Base-by-base conservation (phyloP, 2,797 vertebrate species). In the Manis crassicaudata region DNA sequence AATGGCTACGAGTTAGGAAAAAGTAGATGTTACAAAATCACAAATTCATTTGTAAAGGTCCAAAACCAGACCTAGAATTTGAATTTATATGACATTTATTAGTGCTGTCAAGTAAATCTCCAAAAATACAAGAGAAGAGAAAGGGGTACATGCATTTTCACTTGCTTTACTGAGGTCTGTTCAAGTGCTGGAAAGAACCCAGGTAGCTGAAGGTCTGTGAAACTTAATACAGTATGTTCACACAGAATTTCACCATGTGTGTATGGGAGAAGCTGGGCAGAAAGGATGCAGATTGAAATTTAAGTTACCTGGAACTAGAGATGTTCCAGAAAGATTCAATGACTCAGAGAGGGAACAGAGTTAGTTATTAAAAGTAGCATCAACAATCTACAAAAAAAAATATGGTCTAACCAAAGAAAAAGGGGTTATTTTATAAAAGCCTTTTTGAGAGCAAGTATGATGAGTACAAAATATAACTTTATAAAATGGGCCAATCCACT, bases 1-100 rank as follows among this genome's bases (percentile, higher is more conserved):
- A 50, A 37, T 68, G 11, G 43, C 70, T 52, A 27, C 40, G 2
- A 43, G 43, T 32, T 72, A 8, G 54, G 37, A 54, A 94, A 90
- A 88, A 81, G 18, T 37, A 79, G 37, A 95, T 70, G 72, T 21
- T 77, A 82, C 7, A 77, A 95, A 97, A 92, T 85, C 62, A 73
- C 32, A 90, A 76, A 81, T 93, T 84, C 3, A 9, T 37, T 86
- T 86, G 77, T 60, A 79, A 89, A 94, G 46, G 14, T 40, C 80
- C 11, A 9, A 77, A 83, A 80, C 70, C 70, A n/a, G 68, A 60
- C 72, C 3, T 80, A 46, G 85, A 73, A 88, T 62, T 7, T 79
- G 7, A 73, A 63, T 17, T 54, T 43, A 10, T 46, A 46, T 46
- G 58, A 32, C 35, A 32, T 77, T 76, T 92, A 72, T 89, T 83